These are phyloP conservation scores for Oreocharis arfaki DNA, from an alignment of 2,113 vertebrate species.

Conservation along the genomic window DNA sequence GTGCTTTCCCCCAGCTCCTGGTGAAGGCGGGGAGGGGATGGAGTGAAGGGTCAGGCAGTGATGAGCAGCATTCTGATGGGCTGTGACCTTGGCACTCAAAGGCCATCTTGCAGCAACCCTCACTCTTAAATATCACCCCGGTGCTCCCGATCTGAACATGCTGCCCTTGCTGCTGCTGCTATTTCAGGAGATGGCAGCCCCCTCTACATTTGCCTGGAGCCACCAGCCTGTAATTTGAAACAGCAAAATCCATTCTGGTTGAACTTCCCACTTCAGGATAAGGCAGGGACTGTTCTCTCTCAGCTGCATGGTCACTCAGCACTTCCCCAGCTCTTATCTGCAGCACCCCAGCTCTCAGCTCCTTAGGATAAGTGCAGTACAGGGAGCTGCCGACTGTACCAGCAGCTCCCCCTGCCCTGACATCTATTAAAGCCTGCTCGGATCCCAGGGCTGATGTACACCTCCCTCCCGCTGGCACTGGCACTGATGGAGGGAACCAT, in stretches of 20 bases:
- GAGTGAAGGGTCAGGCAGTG: neutral
- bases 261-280: conserved; percentile 52
- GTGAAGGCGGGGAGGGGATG: neutral
- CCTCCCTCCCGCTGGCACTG: neutral
- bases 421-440: neutral
- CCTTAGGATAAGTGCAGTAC: neutral
- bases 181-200: conserved; percentile 50
- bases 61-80: neutral
- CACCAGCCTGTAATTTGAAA: conserved; percentile 48
- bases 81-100: neutral
- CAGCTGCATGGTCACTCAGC: conserved; percentile 45
- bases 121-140: neutral
- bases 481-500: neutral
- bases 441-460: neutral
- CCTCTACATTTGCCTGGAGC: neutral
- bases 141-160: neutral
- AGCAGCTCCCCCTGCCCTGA: neutral
- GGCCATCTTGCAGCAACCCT: neutral
- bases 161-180: conserved; percentile 5
- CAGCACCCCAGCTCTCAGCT: neutral
- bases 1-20: neutral
- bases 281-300: conserved; percentile 48
- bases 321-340: conserved; percentile 14
- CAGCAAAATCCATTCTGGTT: conserved; percentile 24
- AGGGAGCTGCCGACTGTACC: conserved; percentile 20